phyloP scores from a whole-genome alignment of 1,140 invertebrate species.

The Drosophila nigromelanica region DNA sequence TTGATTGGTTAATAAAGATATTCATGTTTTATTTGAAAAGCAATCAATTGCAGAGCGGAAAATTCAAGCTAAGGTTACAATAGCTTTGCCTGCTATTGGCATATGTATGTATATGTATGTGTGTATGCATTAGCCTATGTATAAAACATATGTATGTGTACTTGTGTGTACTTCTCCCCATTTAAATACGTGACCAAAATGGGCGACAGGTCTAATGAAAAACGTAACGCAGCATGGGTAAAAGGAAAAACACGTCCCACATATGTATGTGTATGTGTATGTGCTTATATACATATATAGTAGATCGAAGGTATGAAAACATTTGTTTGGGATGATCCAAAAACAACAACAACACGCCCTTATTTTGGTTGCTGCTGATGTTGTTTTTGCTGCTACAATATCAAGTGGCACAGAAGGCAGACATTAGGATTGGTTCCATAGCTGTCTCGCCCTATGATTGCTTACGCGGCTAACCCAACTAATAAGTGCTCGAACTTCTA shows the following conservation, averaged over 20 bases:
- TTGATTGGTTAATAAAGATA: not conserved
- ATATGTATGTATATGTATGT: not conserved
- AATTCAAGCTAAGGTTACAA: too few relatives aligned
- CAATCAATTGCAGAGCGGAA: not conserved
- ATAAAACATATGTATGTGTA: not conserved
- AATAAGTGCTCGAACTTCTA: slow-evolving; percentile 50
- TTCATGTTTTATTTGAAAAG: not conserved
- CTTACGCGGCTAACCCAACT: slow-evolving; percentile 36
- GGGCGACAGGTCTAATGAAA: slow-evolving; percentile 31
- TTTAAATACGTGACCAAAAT: slow-evolving; percentile 53
- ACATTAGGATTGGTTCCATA: slow-evolving; percentile 33
- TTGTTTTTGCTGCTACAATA: slow-evolving; percentile 37
- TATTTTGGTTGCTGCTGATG: slow-evolving; percentile 24
- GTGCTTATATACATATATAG: not conserved
- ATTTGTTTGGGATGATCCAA: slow-evolving; percentile 44
- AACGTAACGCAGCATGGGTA: slow-evolving; percentile 24
- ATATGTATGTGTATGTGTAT: slow-evolving; percentile 2
- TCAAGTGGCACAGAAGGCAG: slow-evolving; percentile 46
- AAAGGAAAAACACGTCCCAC: slow-evolving; percentile 22
- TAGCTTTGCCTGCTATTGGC: too few relatives aligned
- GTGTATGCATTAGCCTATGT: too few relatives aligned
- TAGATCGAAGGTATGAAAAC: slow-evolving; percentile 30
- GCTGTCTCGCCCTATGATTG: slow-evolving; percentile 39
- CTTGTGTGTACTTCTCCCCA: slow-evolving; percentile 11
- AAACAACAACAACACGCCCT: slow-evolving; percentile 39